These are phyloP conservation scores for Carassius auratus DNA, from an alignment of 2,113 vertebrate species.

Conservation along the genomic window DNA sequence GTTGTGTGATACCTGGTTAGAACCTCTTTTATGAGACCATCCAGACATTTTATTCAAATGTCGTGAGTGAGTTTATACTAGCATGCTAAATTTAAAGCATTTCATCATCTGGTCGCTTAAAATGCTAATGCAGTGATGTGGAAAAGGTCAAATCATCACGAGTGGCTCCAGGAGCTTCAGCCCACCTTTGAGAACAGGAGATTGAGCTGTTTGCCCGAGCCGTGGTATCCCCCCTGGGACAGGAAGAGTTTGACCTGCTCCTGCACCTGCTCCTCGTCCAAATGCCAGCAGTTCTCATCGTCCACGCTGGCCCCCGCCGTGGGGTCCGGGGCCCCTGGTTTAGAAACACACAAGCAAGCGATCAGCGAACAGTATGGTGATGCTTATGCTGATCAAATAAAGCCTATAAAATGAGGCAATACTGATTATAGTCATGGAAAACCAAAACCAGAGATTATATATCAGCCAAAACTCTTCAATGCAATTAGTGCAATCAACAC, in stretches of 20 bases:
- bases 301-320: conserved; percentile 96
- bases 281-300: conserved; percentile 98
- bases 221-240: conserved; percentile 96
- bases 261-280: conserved; percentile 97
- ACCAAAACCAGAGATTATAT: background rate
- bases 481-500: background rate
- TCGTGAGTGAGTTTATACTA: no score
- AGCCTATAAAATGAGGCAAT: background rate
- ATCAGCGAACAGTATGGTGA: background rate
- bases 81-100: background rate
- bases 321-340: conserved; percentile 92
- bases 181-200: conserved; percentile 97
- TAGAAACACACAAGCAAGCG: conserved; percentile 39
- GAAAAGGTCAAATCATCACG: background rate
- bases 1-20: no score
- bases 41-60: no score
- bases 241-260: conserved; percentile 98
- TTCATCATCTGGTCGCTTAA: background rate
- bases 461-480: background rate
- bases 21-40: no score
- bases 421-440: background rate
- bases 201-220: conserved; percentile 98
- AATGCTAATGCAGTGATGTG: background rate
- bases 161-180: background rate
- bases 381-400: background rate